Conservation (phyloP, 1,140 invertebrate species). For the Asbolus verrucosus region DNA sequence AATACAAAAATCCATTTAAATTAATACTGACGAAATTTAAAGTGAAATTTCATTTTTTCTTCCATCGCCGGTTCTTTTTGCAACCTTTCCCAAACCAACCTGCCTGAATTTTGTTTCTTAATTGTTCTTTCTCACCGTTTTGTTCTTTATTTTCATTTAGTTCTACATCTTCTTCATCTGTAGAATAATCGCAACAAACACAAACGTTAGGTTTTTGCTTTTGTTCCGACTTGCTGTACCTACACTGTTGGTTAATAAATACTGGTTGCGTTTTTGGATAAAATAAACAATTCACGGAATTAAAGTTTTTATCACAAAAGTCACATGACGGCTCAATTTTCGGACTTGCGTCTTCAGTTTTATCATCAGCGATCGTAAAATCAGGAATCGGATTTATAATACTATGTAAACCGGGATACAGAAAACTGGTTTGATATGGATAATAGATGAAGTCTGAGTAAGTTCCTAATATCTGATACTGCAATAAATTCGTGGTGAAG, state of each 20-base stretch:
- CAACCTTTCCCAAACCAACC: constrained; percentile 74
- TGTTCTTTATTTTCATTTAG: constrained; percentile 51
- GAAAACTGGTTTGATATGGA: constrained; percentile 65
- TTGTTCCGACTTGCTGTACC: constrained; percentile 66
- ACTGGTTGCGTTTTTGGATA: constrained; percentile 66
- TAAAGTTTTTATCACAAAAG: constrained; percentile 70
- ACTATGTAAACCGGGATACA: constrained; percentile 73
- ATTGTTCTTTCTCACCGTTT: constrained; percentile 55
- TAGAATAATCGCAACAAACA: constrained; percentile 70
- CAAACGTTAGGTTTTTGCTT: constrained; percentile 65
- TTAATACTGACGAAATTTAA: constrained; percentile 31
- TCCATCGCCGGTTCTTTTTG: constrained; percentile 66
- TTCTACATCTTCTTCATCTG: constrained; percentile 64
- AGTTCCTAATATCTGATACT: constrained; percentile 43
- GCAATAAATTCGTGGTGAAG: constrained; percentile 29
- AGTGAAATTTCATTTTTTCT: constrained; percentile 47
- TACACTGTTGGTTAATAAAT: constrained; percentile 63
- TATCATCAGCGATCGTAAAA: constrained; percentile 57
- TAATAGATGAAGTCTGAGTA: constrained; percentile 64
- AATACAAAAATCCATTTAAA: constrained; percentile 27
- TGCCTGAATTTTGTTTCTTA: constrained; percentile 66
- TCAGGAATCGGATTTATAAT: constrained; percentile 70
- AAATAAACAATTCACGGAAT: constrained; percentile 69
- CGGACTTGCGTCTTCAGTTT: constrained; percentile 53
- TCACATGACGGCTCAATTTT: constrained; percentile 65